Evolutionary conservation across 2,888 invertebrate species (phyloP).

Genomic region (Xanthia togata): DNA sequence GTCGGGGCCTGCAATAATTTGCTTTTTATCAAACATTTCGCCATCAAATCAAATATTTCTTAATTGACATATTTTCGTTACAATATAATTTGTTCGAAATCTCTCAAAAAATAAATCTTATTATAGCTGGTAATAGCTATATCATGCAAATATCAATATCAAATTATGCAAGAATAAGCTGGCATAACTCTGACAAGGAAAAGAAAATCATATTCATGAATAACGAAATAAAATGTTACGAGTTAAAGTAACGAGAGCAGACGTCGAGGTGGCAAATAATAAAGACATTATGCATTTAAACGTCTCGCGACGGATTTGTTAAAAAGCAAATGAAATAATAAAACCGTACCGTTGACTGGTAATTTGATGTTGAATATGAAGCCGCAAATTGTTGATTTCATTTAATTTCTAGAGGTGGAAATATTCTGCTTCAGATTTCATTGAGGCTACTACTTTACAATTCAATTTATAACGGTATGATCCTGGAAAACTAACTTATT

Average conservation of each 20-base stretch:
- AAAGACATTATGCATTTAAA: conserved; percentile 37
- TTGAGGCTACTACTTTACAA: not conserved
- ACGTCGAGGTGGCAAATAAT: conserved; percentile 34
- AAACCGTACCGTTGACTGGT: conserved; percentile 7
- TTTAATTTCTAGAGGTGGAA: not conserved
- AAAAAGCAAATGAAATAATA: conserved; percentile 13
- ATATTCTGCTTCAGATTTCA: not conserved
- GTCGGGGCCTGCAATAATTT: too few relatives aligned
- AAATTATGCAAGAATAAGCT: conserved; percentile 7
- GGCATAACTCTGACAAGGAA: conserved; percentile 15
- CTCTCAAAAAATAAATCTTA: not conserved
- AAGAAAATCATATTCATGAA: conserved; percentile 25
- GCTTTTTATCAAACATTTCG: not conserved
- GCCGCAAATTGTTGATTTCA: not conserved
- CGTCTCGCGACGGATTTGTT: conserved; percentile 12
- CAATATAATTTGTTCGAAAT: not conserved
- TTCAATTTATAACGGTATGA: not conserved
- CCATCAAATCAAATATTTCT: not conserved
- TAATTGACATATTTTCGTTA: not conserved
- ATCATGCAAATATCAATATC: conserved; percentile 15
- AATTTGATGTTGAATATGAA: conserved; percentile 30
- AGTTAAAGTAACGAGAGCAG: conserved; percentile 18
- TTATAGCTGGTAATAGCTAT: not conserved
- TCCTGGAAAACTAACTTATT: too few relatives aligned
- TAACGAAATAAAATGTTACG: conserved; percentile 36